Evolutionary conservation across 2,888 invertebrate species (phyloP), one percentile per base, ranked within the genome.

Genomic region (Phaedon cochleariae): DNA sequence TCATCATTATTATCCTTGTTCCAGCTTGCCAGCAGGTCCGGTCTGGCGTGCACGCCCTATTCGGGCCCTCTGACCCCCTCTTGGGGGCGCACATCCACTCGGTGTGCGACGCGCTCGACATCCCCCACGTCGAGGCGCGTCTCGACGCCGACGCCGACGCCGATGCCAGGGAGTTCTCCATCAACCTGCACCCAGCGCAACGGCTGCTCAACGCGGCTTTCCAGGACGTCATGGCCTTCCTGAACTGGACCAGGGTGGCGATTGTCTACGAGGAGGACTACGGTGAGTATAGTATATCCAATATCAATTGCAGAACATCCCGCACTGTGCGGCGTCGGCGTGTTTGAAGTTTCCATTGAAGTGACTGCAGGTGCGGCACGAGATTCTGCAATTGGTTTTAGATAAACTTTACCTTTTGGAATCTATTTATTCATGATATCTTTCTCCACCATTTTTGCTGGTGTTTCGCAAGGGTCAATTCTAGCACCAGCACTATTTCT

Each of bases 171-270:
- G 89, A 90, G 81, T 91, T 91, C 81, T 92, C 92, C 54, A 90
- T 94, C 79, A 94, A 93, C 82, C 84, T 94, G 49, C 89, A 92
- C 83, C 94, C 94, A 51, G 88, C 92, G 74, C 91, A 92, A 81
- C 85, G 86, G 72, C 85, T 90, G 70, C 87, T 94, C 69, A 91
- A 92, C 79, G 82, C 84, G 69, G 93, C 94, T 45, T 91, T 92
- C 77, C 86, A 90, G 73, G 93, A 94, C 82, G 88, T 93, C 69
- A 90, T 94, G 84, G 85, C 85, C 62, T 91, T 91, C 80, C 87
- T 93, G 76, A 91, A 92, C 78, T 94, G 94, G 94, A 92, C 91
- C 15, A 87, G 87, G 78, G 90, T 93, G 69, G 93, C 92, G 55
- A 89, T 95, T 70, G 86, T 95, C 60, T 94, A 92, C 82, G 93